Evolutionary conservation across 2,113 vertebrate genomes (phyloP), one percentile per base, ranked within the genome.

Genomic region (Xyliphius kryptos): DNA sequence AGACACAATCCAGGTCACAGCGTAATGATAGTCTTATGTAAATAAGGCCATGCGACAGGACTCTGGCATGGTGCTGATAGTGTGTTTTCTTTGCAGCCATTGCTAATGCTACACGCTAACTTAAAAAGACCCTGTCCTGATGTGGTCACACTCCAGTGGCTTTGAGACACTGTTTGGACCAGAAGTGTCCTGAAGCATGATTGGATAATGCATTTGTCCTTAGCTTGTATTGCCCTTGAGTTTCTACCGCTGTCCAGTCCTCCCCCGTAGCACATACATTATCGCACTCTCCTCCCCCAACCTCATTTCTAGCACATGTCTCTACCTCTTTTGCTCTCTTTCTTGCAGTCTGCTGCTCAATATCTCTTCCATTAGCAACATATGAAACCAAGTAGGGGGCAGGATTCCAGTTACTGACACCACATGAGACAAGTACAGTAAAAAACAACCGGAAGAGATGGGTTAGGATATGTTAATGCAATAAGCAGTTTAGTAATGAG

Each of bases 201-300:
- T 79, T 78, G 56, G 68, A 81, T 84, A 82, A 83, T 83, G 78
- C 75, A 71, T 88, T 87, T 85, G 86, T 86, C 85, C 86, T 89
- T 87, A 85, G 82, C 82, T 83, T 69, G 77, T 86, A 82, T 83
- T 88, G 85, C 84, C 85, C 85, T 88, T 87, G 83, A 83, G 77
- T 85, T 82, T 77, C 74, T 76, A 82, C 82, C 77, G 72, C 19
- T 53, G 77, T 79, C 81, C 78, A 54, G 40, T 52, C 43, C 49
- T 53, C 60, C 56, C 48, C 47, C 68, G 22, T 49, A 19, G 49
- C 80, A 76, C 52, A 22, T 32, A 61, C 47, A 56, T 52, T 40
- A 26, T 53, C 62, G 62, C 57, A 38, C 13, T 44, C 47, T 57
- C 58, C 53, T 58, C 60, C 66, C 68, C 56, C 52, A 32, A 62